Percentiles rank a stretch among this genome's conserved stretches.
Conservation (phyloP, 1,140 invertebrate genomes). For the Trachelipus rathkii region DNA sequence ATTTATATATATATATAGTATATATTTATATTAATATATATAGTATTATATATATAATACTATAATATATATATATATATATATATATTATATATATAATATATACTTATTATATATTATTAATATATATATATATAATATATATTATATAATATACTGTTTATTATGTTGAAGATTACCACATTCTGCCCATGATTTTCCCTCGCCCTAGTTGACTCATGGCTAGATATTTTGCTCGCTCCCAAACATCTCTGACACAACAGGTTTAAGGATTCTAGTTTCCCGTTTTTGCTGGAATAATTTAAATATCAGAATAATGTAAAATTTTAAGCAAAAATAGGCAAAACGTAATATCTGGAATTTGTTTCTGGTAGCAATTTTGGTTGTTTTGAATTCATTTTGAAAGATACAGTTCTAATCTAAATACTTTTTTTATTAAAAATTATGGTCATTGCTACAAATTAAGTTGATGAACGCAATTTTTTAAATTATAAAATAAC, state of each 20-base stretch:
- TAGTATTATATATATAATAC: too few species aligned
- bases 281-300: not conserved
- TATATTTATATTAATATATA: too few species aligned
- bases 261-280: conserved; percentile 12
- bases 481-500: not conserved
- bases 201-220: conserved; percentile 2
- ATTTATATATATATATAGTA: too few species aligned
- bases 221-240: not conserved
- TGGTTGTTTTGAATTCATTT: not conserved
- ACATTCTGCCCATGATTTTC: not conserved
- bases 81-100: too few species aligned
- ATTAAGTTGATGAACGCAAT: not conserved
- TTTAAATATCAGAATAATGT: not conserved
- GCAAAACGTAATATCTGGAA: not conserved
- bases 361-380: not conserved
- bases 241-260: not conserved
- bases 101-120: too few species aligned
- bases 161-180: too few species aligned
- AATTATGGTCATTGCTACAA: not conserved
- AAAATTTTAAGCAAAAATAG: not conserved
- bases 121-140: too few species aligned
- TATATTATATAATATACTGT: too few species aligned
- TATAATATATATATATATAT: too few species aligned
- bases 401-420: not conserved
- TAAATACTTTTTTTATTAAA: not conserved